These are phyloP conservation scores for Eucera pruinosa DNA, from an alignment of 2,888 invertebrate species.

Conservation along the genomic window DNA sequence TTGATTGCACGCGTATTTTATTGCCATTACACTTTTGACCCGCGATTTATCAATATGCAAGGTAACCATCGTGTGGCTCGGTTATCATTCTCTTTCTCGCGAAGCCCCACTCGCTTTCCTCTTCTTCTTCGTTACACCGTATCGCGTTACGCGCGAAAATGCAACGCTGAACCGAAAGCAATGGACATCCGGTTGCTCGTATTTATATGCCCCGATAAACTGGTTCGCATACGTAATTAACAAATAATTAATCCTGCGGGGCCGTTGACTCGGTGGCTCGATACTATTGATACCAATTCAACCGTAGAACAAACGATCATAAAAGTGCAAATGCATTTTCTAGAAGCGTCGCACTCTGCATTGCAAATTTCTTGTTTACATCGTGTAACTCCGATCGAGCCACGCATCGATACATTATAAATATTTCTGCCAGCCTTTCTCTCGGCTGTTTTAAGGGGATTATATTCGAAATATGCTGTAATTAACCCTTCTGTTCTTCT, in stretches of 20 bases:
- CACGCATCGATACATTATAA: neutral
- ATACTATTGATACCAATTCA: neutral
- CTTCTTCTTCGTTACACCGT: neutral
- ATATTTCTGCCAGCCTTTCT: neutral
- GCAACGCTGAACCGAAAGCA: neutral
- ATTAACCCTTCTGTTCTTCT: too few relatives aligned
- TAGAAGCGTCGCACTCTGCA: slow-evolving; percentile 5
- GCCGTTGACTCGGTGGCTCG: slow-evolving; percentile 4
- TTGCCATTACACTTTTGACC: slow-evolving; percentile 31
- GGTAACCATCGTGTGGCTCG: neutral
- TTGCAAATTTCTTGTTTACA: slow-evolving; percentile 17
- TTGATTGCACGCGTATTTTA: slow-evolving; percentile 22
- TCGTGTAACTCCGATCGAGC: neutral
- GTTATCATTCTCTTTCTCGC: too few relatives aligned
- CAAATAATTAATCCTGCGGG: neutral
- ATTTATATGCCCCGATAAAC: neutral
- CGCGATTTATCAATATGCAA: slow-evolving; percentile 16
- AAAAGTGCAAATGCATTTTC: slow-evolving; percentile 19
- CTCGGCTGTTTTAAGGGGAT: neutral
- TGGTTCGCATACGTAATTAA: neutral
- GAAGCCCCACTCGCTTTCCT: too few relatives aligned
- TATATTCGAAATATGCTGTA: neutral
- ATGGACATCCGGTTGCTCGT: neutral
- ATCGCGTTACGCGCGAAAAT: neutral
- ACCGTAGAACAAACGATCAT: slow-evolving; percentile 6